Percentiles rank a stretch among this genome's conserved stretches.
Evolutionary conservation across 2,888 invertebrate genomes (phyloP).

Genomic region (Eupithecia insigniata): DNA sequence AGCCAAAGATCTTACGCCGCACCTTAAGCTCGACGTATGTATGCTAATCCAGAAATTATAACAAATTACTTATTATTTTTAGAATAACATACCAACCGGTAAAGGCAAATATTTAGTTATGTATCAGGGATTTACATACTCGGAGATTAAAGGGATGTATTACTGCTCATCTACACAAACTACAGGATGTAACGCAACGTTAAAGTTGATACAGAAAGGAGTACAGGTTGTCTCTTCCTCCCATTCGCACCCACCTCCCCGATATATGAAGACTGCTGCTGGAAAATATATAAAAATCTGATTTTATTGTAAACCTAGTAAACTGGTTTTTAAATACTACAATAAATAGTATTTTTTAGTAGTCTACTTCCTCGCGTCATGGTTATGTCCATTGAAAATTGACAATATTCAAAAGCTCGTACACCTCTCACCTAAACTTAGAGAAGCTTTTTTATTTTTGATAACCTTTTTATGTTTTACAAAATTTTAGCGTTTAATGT

Average conservation of each 20-base stretch:
- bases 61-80: background rate
- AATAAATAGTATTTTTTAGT: background rate
- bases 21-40: too few species aligned
- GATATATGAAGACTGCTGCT: background rate
- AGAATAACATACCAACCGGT: slow-evolving; percentile 27
- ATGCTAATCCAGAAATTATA: background rate
- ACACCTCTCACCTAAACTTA: background rate
- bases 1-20: too few species aligned
- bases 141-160: slow-evolving; percentile 1
- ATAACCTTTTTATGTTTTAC: background rate
- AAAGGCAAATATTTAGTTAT: slow-evolving; percentile 13
- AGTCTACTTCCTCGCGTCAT: background rate
- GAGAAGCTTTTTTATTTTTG: background rate
- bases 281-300: slow-evolving; percentile 6
- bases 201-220: background rate
- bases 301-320: background rate
- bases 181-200: slow-evolving; percentile 7
- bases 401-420: background rate
- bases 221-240: background rate
- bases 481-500: background rate
- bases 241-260: slow-evolving; percentile 4
- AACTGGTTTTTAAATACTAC: background rate
- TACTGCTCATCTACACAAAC: slow-evolving; percentile 1
- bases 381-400: background rate
- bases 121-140: slow-evolving; percentile 14